A percentile compares a stretch with the other conserved stretches of the same genome.
Evolutionary conservation across 2,888 invertebrate genomes (phyloP).

Genomic region (Philhelius pedissequus): DNA sequence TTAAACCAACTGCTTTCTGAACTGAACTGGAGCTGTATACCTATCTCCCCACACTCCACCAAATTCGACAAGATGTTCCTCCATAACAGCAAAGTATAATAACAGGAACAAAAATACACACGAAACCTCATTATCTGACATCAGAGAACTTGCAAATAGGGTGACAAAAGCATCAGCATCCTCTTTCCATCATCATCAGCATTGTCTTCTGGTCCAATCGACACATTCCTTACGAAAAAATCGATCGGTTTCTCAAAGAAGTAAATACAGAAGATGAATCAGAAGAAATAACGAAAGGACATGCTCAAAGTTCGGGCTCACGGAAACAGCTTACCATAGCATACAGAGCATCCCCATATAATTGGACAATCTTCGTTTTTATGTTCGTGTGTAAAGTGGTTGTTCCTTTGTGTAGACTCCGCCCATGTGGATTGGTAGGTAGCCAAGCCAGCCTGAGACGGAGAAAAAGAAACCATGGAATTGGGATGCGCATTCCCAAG

Average conservation of each 20-base stretch:
- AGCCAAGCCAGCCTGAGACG: background rate
- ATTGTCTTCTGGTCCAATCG: background rate
- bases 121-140: constrained; percentile 38
- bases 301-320: constrained; percentile 24
- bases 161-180: constrained; percentile 51
- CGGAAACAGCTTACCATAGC: background rate
- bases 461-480: constrained; percentile 25
- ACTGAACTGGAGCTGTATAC: background rate
- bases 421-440: constrained; percentile 25
- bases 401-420: constrained; percentile 47
- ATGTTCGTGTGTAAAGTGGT: constrained; percentile 26
- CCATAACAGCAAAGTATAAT: background rate
- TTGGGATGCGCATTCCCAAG: constrained; percentile 66
- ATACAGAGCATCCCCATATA: constrained; percentile 55
- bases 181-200: background rate
- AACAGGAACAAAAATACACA: background rate
- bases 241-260: constrained; percentile 48
- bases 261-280: background rate
- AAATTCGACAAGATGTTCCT: constrained; percentile 47
- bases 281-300: constrained; percentile 36
- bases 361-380: constrained; percentile 61
- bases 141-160: constrained; percentile 49
- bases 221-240: constrained; percentile 26
- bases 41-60: constrained; percentile 35
- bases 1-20: background rate